These are phyloP conservation scores for Xylocampa areola DNA, from an alignment of 2,888 invertebrate genomes.

Conservation along the genomic window DNA sequence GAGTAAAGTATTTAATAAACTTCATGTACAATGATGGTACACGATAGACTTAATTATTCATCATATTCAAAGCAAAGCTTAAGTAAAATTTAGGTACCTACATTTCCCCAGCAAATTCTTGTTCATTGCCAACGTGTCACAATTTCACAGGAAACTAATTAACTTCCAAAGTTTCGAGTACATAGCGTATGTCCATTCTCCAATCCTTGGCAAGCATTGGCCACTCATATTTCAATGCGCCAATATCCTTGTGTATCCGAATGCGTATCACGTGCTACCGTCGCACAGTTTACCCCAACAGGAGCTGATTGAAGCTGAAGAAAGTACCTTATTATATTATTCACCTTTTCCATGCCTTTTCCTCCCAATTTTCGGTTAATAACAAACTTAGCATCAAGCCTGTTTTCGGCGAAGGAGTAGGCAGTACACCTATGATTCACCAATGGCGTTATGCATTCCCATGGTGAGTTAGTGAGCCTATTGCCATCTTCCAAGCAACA, in stretches of 20 bases:
- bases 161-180: conserved; percentile 4
- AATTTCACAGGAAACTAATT: conserved; percentile 3
- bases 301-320: conserved; percentile 68
- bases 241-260: conserved; percentile 49
- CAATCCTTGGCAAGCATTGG: conserved; percentile 22
- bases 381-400: too few species aligned
- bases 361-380: conserved; percentile 46
- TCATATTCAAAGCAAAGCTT: background rate
- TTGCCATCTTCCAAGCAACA: too few species aligned
- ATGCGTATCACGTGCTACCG: conserved; percentile 68
- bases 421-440: too few species aligned
- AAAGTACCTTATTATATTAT: conserved; percentile 57
- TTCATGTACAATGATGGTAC: too few species aligned
- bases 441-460: too few species aligned
- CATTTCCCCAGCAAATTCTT: background rate
- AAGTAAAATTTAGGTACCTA: background rate
- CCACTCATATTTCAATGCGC: conserved; percentile 54
- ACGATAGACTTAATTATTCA: too few species aligned
- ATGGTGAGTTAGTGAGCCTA: too few species aligned
- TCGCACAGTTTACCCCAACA: conserved; percentile 63
- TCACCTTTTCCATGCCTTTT: conserved; percentile 30
- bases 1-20: background rate
- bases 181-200: conserved; percentile 9
- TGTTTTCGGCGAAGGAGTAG: too few species aligned
- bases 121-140: background rate